A percentile compares a stretch with the other conserved stretches of the same genome.
Evolutionary conservation across 2,113 vertebrate genomes (phyloP).

Genomic region (Eidolon helvum): DNA sequence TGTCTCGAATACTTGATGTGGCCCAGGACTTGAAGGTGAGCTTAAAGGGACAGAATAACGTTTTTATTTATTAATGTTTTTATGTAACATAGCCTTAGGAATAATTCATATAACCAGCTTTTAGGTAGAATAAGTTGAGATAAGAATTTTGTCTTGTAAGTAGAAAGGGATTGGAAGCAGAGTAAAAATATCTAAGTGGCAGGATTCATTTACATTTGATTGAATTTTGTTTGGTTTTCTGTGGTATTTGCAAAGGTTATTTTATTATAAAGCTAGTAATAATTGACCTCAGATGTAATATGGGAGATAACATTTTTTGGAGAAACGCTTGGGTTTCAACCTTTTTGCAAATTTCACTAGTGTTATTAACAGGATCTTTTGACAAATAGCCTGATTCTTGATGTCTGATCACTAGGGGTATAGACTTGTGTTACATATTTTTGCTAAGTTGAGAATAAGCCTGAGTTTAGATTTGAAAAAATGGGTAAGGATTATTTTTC

Average conservation of each 20-base stretch:
- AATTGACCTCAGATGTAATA: neutral
- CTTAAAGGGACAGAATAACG: neutral
- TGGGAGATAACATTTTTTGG: neutral
- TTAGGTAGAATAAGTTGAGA: neutral
- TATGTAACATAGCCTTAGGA: neutral
- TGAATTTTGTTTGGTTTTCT: neutral
- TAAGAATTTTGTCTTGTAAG: neutral
- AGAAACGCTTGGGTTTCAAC: neutral
- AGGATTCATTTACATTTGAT: conserved; percentile 4
- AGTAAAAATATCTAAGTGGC: neutral
- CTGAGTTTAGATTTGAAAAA: neutral
- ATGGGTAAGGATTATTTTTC: neutral
- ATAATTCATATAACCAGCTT: neutral
- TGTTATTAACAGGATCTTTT: neutral
- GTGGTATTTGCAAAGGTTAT: neutral
- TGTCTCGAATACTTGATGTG: conserved; percentile 98
- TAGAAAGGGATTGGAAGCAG: neutral
- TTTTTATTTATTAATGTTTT: conserved; percentile 20
- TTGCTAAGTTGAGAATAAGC: neutral
- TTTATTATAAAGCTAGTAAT: conserved; percentile 28
- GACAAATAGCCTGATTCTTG: neutral
- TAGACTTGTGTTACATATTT: neutral
- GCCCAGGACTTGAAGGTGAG: conserved; percentile 99
- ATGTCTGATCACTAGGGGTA: neutral
- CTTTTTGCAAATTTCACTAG: neutral